Base-by-base conservation (phyloP, 2,113 vertebrate species). In the Phalacrocorax carbo region DNA sequence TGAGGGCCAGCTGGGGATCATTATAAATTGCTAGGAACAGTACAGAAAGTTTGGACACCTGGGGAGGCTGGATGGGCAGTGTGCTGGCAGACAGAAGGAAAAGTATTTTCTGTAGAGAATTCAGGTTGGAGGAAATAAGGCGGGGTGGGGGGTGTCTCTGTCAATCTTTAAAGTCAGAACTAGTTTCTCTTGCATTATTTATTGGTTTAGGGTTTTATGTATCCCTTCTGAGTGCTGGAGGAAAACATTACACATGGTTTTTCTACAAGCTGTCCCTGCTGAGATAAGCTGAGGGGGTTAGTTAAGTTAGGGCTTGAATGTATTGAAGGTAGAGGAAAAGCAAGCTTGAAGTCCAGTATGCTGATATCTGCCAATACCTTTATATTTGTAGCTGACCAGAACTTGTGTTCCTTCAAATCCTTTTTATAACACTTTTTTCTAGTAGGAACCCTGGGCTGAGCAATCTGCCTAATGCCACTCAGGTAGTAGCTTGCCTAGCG, bases 401-500 rank as follows among this genome's bases (percentile, higher is more conserved):
- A 12, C 21, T 49, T 2, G 0, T 4, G 4, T 7, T 52, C 36
- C 54, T 75, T 58, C 32, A 32, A 29, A 34, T 30, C 9, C 29
- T 36, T 0, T n/a, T 71, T 11, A 25, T 13, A 66, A 1, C 2
- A 13, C 23, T 5, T 70, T 5, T 64, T 79, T 51, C n/a, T 62
- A 11, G 2, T 8, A 71, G 38, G 13, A 75, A 0, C 7, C 4
- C 6, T 9, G 15, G 44, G 27, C 5, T 70, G 11, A 62, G 34
- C 15, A 23, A 30, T 13, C 25, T 68, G 3, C 86, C 25, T 52
- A n/a, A 4, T 60, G 42, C 19, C 7, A 10, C 6, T 38, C 0
- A 0, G 23, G 0, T 19, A 27, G 21, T 4, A 22, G 46, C 19
- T 77, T 14, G 65, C 21, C 21, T 6, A 16, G 40, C 14, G 30